These are phyloP conservation scores for Cirrhinus molitorella DNA, from an alignment of 2,797 vertebrate species.

Conservation along the genomic window DNA sequence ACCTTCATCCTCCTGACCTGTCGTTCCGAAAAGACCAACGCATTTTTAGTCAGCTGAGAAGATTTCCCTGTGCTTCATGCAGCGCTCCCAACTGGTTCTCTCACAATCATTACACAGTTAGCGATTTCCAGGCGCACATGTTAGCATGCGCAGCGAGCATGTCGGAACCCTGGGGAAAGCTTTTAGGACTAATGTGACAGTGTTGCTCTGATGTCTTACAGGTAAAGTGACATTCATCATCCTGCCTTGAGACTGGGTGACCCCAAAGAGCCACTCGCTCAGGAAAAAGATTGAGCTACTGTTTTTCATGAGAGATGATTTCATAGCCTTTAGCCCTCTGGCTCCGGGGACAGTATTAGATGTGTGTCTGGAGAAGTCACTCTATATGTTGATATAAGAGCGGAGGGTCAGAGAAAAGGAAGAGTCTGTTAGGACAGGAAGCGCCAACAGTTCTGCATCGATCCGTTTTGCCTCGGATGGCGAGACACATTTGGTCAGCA, in stretches of 20 bases:
- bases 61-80: constrained; percentile 34
- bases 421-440: constrained; percentile 42
- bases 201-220: constrained; percentile 22
- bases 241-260: constrained; percentile 30
- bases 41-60: constrained; percentile 33
- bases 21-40: constrained; percentile 33
- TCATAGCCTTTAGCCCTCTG: constrained; percentile 18
- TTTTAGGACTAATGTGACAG: constrained; percentile 62
- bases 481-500: constrained; percentile 27
- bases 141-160: constrained; percentile 45
- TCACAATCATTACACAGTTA: constrained; percentile 39
- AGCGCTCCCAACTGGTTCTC: constrained; percentile 49
- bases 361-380: constrained; percentile 36
- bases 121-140: constrained; percentile 63
- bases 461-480: constrained; percentile 22
- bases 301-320: constrained; percentile 41
- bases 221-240: constrained; percentile 39
- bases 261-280: constrained; percentile 26
- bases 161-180: constrained; percentile 52
- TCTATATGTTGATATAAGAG: constrained; percentile 52
- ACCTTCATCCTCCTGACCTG: constrained; percentile 64
- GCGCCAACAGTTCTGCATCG: constrained; percentile 28
- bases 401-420: constrained; percentile 16
- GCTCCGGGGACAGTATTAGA: constrained; percentile 29
- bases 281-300: constrained; percentile 10